A percentile compares a stretch with the other conserved stretches of the same genome.
Conservation (phyloP, 2,797 vertebrate species). For the Arctocebus calabarensis region DNA sequence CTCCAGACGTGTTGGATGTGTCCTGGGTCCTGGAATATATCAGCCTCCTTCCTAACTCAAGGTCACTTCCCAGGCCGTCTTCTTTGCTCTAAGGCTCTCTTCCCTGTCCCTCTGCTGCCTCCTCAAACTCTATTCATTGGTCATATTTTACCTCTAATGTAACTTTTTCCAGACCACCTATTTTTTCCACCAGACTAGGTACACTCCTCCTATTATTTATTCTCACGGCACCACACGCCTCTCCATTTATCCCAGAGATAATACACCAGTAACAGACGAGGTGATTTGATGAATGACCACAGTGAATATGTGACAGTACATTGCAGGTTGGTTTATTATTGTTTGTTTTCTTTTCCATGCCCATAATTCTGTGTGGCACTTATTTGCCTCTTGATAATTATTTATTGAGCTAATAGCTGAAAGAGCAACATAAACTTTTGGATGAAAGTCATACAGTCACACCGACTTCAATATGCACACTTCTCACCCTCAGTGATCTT, state of each 20-base stretch:
- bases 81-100: neutral
- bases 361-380: neutral
- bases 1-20: neutral
- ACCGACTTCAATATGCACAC: neutral
- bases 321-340: neutral
- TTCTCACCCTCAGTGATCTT: neutral
- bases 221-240: neutral
- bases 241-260: neutral
- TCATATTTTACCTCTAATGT: neutral
- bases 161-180: neutral
- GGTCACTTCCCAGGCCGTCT: neutral
- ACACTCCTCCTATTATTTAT: neutral
- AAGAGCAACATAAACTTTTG: neutral
- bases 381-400: neutral
- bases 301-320: neutral
- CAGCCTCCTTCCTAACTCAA: neutral
- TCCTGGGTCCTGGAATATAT: neutral
- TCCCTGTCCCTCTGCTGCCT: accelerated
- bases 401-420: neutral
- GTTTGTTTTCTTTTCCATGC: neutral
- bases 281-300: neutral
- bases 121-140: too few relatives aligned
- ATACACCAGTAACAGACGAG: neutral
- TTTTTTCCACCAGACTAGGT: neutral
- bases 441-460: neutral